These are phyloP conservation scores for Hippocampus guttulatus DNA, from an alignment of 2,113 vertebrate genomes.

Conservation along the genomic window DNA sequence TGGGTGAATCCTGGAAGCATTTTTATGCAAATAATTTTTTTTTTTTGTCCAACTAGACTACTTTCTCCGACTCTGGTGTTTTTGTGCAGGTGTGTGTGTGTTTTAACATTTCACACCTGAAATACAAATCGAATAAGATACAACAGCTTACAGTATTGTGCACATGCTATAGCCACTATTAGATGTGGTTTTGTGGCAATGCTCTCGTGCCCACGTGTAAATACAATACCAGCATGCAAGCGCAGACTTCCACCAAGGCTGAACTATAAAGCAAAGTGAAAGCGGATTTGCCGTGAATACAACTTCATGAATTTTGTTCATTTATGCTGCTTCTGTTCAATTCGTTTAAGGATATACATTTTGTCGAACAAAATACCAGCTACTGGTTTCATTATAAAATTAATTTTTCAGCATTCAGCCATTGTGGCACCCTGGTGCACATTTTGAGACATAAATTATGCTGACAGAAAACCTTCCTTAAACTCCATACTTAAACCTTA, in stretches of 20 bases:
- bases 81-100: no score
- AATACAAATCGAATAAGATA: not conserved
- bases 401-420: not conserved
- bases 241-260: not conserved
- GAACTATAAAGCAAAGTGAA: not conserved
- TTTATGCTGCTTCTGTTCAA: not conserved
- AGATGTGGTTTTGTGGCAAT: not conserved
- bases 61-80: not conserved
- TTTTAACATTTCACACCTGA: not conserved
- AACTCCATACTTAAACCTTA: not conserved
- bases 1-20: constrained; percentile 12
- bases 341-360: not conserved
- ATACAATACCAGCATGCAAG: not conserved
- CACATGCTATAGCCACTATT: no score
- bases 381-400: not conserved
- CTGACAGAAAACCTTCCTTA: not conserved
- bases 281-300: not conserved
- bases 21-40: not conserved
- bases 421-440: not conserved
- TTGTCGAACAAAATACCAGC: not conserved
- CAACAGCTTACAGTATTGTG: no score
- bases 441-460: not conserved
- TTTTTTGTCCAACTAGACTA: no score
- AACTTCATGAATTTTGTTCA: not conserved
- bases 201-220: not conserved